Base-by-base conservation (phyloP, 2,113 vertebrate genomes). In the Mormyrus iriodes region DNA sequence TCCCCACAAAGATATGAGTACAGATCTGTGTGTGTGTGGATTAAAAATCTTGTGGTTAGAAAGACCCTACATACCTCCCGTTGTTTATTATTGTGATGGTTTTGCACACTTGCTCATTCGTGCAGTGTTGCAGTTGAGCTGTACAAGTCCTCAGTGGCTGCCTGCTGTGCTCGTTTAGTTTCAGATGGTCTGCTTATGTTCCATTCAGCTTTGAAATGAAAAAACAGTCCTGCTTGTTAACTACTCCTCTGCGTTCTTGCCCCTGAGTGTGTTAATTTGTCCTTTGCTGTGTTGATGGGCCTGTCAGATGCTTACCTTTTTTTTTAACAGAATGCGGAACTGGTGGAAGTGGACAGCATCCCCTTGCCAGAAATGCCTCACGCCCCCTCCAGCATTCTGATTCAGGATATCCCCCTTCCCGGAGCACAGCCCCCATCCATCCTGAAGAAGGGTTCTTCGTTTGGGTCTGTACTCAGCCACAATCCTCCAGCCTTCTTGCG, bases 381-480 rank as follows among this genome's bases (percentile, higher is more conserved):
- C 1, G 98, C 98, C 35, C 98, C 98, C 3, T 99, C 98, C 91
- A 99, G 98, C 91, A 99, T 99, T 91, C 95, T 98, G 69, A 98
- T 99, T 92, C 98, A 99, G 92, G 98, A 99, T 91, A 99, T 99
- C 92, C 98, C 98, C 0, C 95, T 99, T 86, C 98, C 98, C 46
- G 98, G 98, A 21, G 97, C 98, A n/a, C 98, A 99, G 39, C 98
- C 98, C 3, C 98, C 98, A 39, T 99, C 98, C 86, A 99, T 99
- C 86, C 96, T 99, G 42, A 99, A 99, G 95, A 99, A 99, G 89
- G 97, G 94, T 79, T 96, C 97, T 35, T 92, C 96, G 2, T 99
- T 99, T 91, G 97, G 98, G 98, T 99, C 94, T 91, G 93, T 19
- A 42, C 17, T 39, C 27, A 4, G 27, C 27, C n/a, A 3, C n/a